These are phyloP conservation scores for Caenorhabditis sp. DNA, from an alignment of 2,888 invertebrate species.

Conservation along the genomic window DNA sequence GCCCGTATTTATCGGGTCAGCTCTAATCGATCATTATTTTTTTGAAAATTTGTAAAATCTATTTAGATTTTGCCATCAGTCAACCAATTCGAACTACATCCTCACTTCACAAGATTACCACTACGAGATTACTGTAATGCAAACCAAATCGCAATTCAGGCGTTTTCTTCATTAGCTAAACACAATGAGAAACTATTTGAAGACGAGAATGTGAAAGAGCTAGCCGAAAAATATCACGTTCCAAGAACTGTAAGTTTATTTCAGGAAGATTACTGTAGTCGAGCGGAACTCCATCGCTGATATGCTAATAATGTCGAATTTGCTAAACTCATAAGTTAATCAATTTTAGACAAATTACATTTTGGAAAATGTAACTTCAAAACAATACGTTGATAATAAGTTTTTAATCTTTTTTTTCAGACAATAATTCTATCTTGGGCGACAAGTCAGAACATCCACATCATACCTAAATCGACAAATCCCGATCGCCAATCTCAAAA, in stretches of 20 bases:
- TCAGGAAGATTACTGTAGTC: no score
- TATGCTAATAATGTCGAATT: no score
- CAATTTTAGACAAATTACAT: no score
- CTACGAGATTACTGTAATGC: constrained; percentile 71
- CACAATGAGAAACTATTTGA: constrained; percentile 72
- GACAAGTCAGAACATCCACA: constrained; percentile 78
- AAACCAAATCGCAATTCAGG: constrained; percentile 72
- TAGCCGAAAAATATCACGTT: constrained; percentile 75
- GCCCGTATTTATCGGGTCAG: no score
- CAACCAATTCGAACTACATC: constrained; percentile 72
- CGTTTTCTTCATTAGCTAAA: constrained; percentile 73
- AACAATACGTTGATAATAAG: no score
- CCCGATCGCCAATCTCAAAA: constrained; percentile 29
- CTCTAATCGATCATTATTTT: no score
- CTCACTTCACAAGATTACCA: constrained; percentile 71
- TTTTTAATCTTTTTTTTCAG: constrained; percentile 8
- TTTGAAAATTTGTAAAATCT: background rate
- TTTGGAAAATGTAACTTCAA: no score
- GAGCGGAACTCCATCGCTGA: no score
- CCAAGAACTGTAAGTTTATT: constrained; percentile 10
- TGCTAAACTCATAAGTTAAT: no score
- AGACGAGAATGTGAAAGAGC: constrained; percentile 75
- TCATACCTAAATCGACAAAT: constrained; percentile 47
- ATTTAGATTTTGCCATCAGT: constrained; percentile 28
- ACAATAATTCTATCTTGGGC: constrained; percentile 79